A percentile compares a stretch with the other conserved stretches of the same genome.
These are phyloP conservation scores for Lapara coniferarum DNA, from an alignment of 2,888 invertebrate species.

Conservation along the genomic window DNA sequence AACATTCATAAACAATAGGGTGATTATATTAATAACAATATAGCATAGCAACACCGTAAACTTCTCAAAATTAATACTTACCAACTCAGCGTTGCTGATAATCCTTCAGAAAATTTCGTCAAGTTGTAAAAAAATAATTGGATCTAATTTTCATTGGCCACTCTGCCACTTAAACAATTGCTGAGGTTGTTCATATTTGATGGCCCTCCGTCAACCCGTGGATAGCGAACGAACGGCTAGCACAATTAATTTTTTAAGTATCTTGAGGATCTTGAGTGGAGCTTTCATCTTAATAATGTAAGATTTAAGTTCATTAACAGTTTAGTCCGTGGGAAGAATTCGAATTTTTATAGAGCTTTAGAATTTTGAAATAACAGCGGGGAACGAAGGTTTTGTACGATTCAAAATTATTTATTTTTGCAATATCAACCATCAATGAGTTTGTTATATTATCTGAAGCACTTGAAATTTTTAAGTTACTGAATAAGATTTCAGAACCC, in stretches of 20 bases:
- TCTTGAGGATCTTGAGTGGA: conserved; percentile 13
- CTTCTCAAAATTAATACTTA: neutral
- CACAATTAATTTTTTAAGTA: conserved; percentile 18
- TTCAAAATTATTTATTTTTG: too few relatives aligned
- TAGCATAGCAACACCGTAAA: too few relatives aligned
- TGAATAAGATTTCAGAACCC: too few relatives aligned
- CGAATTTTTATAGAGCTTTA: neutral
- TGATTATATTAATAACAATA: too few relatives aligned
- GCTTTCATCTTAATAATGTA: conserved; percentile 8
- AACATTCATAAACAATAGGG: too few relatives aligned
- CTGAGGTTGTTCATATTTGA: conserved; percentile 15
- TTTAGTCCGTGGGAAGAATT: neutral
- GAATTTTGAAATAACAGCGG: neutral
- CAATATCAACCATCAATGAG: too few relatives aligned
- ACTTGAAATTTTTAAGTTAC: too few relatives aligned
- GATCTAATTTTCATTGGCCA: conserved; percentile 2
- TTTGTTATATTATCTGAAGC: too few relatives aligned
- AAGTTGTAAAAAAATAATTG: neutral
- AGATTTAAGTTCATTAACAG: neutral
- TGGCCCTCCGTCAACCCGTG: conserved; percentile 8
- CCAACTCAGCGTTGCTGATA: neutral
- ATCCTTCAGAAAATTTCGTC: neutral
- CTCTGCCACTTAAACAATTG: neutral
- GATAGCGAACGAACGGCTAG: neutral
- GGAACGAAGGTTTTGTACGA: too few relatives aligned